phyloP scores from a whole-genome alignment of 2,797 vertebrate genomes.

The Moxostoma hubbsi region DNA sequence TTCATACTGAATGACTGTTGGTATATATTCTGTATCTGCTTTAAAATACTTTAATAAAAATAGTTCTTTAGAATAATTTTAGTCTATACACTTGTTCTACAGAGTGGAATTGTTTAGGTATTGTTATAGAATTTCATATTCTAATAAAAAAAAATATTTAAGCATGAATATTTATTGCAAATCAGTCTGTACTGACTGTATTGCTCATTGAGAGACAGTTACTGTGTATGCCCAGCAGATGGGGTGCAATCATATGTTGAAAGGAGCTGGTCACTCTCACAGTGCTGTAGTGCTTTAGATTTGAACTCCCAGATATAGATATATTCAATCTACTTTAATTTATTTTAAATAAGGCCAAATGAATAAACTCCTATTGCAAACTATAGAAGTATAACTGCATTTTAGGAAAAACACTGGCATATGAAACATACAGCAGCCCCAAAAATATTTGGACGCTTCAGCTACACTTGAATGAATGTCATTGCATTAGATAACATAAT shows the following conservation, averaged over 20 bases:
- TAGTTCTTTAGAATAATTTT: too few relatives aligned
- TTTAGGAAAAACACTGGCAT: too few relatives aligned
- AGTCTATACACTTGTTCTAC: not conserved
- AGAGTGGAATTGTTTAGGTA: not conserved
- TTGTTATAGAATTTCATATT: not conserved
- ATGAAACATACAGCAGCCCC: too few relatives aligned
- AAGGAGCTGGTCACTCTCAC: constrained; percentile 49
- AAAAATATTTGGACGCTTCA: too few relatives aligned
- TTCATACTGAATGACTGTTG: not conserved
- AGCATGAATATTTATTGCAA: not conserved
- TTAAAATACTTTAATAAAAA: too few relatives aligned
- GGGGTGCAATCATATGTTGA: constrained; percentile 62
- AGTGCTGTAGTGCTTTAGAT: constrained; percentile 47
- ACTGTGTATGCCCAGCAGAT: constrained; percentile 68
- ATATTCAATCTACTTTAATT: too few relatives aligned
- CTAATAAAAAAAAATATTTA: not conserved
- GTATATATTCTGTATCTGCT: not conserved
- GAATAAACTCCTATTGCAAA: too few relatives aligned
- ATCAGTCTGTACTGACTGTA: not conserved
- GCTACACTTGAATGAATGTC: too few relatives aligned
- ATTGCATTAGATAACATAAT: too few relatives aligned
- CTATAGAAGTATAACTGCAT: too few relatives aligned
- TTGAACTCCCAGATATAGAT: too few relatives aligned
- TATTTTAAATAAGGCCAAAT: too few relatives aligned
- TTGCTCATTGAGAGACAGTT: constrained; percentile 1